phyloP scores from a whole-genome alignment of 2,888 invertebrate genomes.

The Cerceris rybyensis region DNA sequence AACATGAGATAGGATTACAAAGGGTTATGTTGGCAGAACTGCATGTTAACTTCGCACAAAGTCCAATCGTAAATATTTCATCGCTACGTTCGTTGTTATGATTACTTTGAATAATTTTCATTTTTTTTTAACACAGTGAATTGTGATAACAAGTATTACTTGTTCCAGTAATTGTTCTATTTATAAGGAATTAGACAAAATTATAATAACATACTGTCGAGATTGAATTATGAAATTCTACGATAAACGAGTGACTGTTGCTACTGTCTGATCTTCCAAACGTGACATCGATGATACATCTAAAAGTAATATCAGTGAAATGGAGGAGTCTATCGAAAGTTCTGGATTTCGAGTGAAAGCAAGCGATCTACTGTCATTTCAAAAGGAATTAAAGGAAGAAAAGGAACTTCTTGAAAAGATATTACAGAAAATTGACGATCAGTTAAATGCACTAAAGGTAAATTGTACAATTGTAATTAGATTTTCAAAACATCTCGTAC shows the following conservation, averaged over 20 bases:
- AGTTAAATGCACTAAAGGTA: constrained; percentile 75
- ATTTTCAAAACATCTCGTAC: not conserved
- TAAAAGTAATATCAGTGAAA: not conserved
- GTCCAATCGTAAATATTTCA: no score
- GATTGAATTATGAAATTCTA: not conserved
- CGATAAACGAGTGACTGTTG: not conserved
- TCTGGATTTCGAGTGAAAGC: constrained; percentile 13
- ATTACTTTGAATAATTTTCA: not conserved
- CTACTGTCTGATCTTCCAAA: no score
- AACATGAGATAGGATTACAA: no score
- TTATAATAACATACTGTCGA: not conserved
- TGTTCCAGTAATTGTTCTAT: not conserved
- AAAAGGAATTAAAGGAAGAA: constrained; percentile 71
- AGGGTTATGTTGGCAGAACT: no score
- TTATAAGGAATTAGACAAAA: not conserved
- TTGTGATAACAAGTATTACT: not conserved
- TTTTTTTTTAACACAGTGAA: not conserved
- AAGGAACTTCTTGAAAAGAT: constrained; percentile 68
- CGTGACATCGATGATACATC: not conserved
- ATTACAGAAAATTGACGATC: constrained; percentile 72
- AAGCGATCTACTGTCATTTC: constrained; percentile 65
- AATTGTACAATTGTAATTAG: constrained; percentile 4
- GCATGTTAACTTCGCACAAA: no score
- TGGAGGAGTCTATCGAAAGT: constrained; percentile 7
- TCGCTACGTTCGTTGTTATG: no score